These are phyloP conservation scores for Trachemys scripta DNA, from an alignment of 2,113 vertebrate genomes.

Conservation along the genomic window DNA sequence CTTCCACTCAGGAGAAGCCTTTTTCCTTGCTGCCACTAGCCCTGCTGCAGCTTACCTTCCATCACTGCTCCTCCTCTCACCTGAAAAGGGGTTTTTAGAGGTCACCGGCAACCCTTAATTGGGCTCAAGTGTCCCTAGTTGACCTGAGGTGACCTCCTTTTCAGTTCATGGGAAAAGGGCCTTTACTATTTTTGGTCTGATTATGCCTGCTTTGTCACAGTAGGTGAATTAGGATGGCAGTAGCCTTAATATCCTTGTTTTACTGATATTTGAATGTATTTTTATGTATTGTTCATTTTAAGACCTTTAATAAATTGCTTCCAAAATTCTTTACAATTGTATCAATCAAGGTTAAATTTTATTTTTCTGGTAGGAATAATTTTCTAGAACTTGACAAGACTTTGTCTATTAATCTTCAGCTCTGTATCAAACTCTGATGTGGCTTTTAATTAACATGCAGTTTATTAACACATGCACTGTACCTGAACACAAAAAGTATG, in stretches of 20 bases:
- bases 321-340: neutral
- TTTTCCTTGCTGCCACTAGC: neutral
- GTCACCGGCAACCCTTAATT: neutral
- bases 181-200: neutral
- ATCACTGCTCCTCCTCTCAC: neutral
- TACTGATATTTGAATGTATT: neutral
- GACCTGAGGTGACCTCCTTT: neutral
- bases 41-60: neutral
- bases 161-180: neutral
- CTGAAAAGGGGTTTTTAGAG: neutral
- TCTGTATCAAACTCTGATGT: constrained; percentile 1
- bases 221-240: neutral
- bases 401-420: neutral
- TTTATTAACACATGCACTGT: neutral
- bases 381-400: constrained; percentile 2
- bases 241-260: neutral
- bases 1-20: neutral
- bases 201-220: neutral
- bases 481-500: neutral
- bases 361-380: neutral
- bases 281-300: neutral
- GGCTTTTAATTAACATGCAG: constrained; percentile 8
- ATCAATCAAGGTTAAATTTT: neutral
- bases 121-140: neutral
- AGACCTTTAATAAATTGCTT: neutral